Percentiles rank a stretch among this genome's conserved stretches.
phyloP scores from a whole-genome alignment of 1,140 invertebrate species.

The Brachionus koreanus region DNA sequence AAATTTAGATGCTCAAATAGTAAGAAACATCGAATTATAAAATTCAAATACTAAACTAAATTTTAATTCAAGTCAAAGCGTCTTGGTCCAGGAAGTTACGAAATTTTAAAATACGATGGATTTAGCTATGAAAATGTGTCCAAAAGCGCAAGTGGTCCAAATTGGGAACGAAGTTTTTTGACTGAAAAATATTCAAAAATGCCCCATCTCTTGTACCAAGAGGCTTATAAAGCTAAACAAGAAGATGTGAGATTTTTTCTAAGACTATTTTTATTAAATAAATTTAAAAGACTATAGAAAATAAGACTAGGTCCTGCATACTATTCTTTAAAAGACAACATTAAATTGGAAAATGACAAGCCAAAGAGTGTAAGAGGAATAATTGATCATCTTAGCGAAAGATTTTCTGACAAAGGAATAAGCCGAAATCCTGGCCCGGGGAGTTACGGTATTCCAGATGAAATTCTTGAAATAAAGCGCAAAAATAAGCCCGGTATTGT shows the following conservation, averaged over 20 bases:
- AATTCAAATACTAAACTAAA: not conserved
- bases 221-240: constrained; percentile 20
- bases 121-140: constrained; percentile 38
- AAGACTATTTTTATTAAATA: not conserved
- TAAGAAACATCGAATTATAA: not conserved
- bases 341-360: not conserved
- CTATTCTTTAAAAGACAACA: constrained; percentile 15
- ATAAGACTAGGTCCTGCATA: constrained; percentile 27
- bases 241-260: constrained; percentile 19
- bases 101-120: constrained; percentile 33
- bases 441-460: constrained; percentile 34
- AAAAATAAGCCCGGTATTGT: constrained; percentile 9
- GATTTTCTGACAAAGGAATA: not conserved
- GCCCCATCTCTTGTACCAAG: constrained; percentile 39
- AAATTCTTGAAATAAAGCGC: constrained; percentile 18
- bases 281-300: constrained; percentile 19
- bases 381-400: not conserved
- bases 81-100: constrained; percentile 37
- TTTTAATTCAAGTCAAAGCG: not conserved
- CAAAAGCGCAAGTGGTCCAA: constrained; percentile 15
- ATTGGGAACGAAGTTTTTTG: constrained; percentile 31
- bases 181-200: constrained; percentile 35
- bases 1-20: constrained; percentile 24
- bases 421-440: constrained; percentile 12
- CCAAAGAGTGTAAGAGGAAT: not conserved